phyloP scores from a whole-genome alignment of 2,888 invertebrate species.

The Rotaria sp. region DNA sequence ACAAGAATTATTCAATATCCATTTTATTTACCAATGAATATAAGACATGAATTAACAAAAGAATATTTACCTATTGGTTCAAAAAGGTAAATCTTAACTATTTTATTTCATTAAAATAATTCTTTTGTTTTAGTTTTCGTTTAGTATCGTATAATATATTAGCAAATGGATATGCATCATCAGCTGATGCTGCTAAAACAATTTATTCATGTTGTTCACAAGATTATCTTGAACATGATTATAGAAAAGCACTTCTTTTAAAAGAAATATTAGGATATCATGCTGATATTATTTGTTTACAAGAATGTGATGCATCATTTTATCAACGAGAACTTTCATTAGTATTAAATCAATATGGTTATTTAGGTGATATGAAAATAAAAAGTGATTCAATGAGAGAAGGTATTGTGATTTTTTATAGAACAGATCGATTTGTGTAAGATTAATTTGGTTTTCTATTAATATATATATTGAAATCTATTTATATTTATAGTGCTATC shows the following conservation, averaged over 20 bases:
- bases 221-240: constrained; percentile 32
- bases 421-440: constrained; percentile 62
- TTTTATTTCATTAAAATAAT: background rate
- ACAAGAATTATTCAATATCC: background rate
- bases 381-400: constrained; percentile 63
- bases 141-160: constrained; percentile 36
- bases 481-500: background rate
- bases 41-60: background rate
- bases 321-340: constrained; percentile 31
- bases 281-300: constrained; percentile 35
- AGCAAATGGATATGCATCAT: constrained; percentile 37
- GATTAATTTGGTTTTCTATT: background rate
- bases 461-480: background rate
- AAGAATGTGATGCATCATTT: constrained; percentile 37
- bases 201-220: constrained; percentile 36
- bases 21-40: background rate
- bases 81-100: background rate
- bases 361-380: constrained; percentile 32
- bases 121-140: constrained; percentile 21
- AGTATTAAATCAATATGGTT: constrained; percentile 26
- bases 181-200: constrained; percentile 17
- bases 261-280: constrained; percentile 38
- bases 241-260: constrained; percentile 30
- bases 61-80: background rate
- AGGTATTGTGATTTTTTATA: constrained; percentile 71